These are phyloP conservation scores for Siniperca obscura DNA, from an alignment of 2,797 vertebrate genomes.

Conservation along the genomic window DNA sequence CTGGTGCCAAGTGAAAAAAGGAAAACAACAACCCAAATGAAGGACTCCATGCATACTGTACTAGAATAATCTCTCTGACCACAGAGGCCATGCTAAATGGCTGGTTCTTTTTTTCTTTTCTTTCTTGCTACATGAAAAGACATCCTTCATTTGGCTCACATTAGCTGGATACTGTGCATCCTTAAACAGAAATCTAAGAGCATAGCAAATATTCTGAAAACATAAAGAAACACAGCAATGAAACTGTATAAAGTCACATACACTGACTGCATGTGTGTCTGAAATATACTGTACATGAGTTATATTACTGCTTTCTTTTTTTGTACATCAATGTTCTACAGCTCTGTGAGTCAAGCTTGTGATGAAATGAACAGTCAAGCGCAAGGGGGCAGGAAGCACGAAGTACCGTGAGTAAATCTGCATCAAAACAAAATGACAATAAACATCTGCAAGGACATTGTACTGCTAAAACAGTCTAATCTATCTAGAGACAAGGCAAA, in stretches of 20 bases:
- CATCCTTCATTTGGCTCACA: slow-evolving; percentile 83
- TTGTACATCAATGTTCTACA: slow-evolving; percentile 75
- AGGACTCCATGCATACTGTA: slow-evolving; percentile 68
- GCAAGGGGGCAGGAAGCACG: slow-evolving; percentile 31
- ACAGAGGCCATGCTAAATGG: slow-evolving; percentile 64
- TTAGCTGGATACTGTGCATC: slow-evolving; percentile 72
- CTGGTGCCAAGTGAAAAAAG: slow-evolving; percentile 49
- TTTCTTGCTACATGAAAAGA: slow-evolving; percentile 80
- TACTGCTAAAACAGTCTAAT: slow-evolving; percentile 69
- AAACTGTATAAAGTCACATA: slow-evolving; percentile 60
- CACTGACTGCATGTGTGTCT: slow-evolving; percentile 67
- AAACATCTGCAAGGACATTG: slow-evolving; percentile 64
- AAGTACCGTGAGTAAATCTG: slow-evolving; percentile 69
- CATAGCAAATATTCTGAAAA: slow-evolving; percentile 59
- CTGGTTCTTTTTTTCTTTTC: slow-evolving; percentile 48
- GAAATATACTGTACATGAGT: slow-evolving; percentile 73
- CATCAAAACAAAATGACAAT: slow-evolving; percentile 36
- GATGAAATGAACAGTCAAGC: slow-evolving; percentile 74
- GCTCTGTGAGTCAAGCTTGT: slow-evolving; percentile 74
- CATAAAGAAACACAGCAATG: slow-evolving; percentile 52
- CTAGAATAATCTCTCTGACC: slow-evolving; percentile 73
- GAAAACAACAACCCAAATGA: slow-evolving; percentile 62
- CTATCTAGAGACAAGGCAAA: slow-evolving; percentile 71
- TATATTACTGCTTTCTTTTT: slow-evolving; percentile 69
- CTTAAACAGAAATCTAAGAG: slow-evolving; percentile 70